These are phyloP conservation scores for Melanotaenia duboulayi DNA, from an alignment of 2,113 vertebrate species.

Conservation along the genomic window DNA sequence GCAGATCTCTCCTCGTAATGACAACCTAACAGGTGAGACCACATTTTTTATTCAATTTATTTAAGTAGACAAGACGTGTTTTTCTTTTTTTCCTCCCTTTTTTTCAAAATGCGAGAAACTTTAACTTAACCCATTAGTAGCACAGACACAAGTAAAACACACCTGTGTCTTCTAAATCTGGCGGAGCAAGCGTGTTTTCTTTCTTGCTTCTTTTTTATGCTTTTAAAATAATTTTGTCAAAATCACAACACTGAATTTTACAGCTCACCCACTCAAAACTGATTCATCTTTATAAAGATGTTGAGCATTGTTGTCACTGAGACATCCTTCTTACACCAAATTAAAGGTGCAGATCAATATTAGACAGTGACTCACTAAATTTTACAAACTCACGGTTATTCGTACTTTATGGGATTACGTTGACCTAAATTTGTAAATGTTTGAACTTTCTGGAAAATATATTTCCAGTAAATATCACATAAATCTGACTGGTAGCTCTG, in stretches of 20 bases:
- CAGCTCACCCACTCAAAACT: background rate
- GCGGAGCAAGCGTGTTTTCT: background rate
- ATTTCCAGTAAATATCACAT: background rate
- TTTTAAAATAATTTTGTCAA: background rate
- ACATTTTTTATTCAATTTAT: background rate
- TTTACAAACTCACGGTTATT: background rate
- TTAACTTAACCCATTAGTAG: background rate
- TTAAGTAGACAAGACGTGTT: background rate
- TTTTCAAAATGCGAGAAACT: too few species aligned
- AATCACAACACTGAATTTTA: background rate
- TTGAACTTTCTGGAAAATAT: background rate
- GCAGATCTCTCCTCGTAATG: constrained; percentile 42
- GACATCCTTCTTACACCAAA: background rate
- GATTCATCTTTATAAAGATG: background rate
- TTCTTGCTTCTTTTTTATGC: background rate
- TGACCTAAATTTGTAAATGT: background rate
- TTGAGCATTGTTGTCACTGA: background rate
- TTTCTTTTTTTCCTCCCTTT: background rate
- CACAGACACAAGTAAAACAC: constrained; percentile 5
- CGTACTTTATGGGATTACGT: background rate
- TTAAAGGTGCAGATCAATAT: background rate
- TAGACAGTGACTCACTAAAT: background rate
- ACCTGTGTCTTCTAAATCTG: background rate
- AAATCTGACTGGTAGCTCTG: background rate
- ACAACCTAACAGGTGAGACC: constrained; percentile 60